Percentiles rank a stretch among this genome's conserved stretches.
These are phyloP conservation scores for Clostera curtula DNA, from an alignment of 2,888 invertebrate genomes.

Conservation along the genomic window DNA sequence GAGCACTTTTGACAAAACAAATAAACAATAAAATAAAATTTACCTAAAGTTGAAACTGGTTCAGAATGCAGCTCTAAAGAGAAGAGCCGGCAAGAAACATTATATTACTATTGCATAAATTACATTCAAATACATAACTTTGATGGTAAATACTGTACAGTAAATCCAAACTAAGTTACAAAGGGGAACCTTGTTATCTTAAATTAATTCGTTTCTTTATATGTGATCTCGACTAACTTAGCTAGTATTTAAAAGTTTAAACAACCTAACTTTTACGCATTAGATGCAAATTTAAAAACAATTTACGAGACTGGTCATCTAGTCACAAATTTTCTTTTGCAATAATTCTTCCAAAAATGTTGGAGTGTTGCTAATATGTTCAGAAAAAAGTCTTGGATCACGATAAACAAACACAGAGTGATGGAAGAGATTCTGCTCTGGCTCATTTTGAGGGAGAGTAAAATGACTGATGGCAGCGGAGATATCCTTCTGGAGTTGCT, in stretches of 20 bases:
- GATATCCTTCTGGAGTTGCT: slow-evolving; percentile 38
- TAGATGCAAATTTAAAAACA: slow-evolving; percentile 28
- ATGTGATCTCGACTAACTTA: slow-evolving; percentile 29
- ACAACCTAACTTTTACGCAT: slow-evolving; percentile 25
- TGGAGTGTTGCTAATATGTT: slow-evolving; percentile 20
- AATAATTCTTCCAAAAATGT: slow-evolving; percentile 26
- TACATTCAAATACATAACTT: no score
- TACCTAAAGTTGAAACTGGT: no score
- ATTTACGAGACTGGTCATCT: slow-evolving; percentile 46
- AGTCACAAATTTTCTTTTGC: slow-evolving; percentile 33
- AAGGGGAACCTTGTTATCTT: slow-evolving; percentile 19
- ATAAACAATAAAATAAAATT: no score
- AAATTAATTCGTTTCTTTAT: slow-evolving; percentile 59
- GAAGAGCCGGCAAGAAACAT: no score
- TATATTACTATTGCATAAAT: no score
- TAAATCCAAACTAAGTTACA: slow-evolving; percentile 18
- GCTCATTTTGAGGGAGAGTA: slow-evolving; percentile 28
- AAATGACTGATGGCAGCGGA: slow-evolving; percentile 27
- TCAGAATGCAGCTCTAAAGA: no score
- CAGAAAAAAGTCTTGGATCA: slow-evolving; percentile 22
- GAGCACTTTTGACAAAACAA: no score
- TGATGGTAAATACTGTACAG: no score
- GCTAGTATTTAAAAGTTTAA: slow-evolving; percentile 18
- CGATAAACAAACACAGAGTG: slow-evolving; percentile 20
- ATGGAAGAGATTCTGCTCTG: slow-evolving; percentile 24